Evolutionary conservation across 2,113 vertebrate species (phyloP).

Genomic region (Sturnira hondurensis): DNA sequence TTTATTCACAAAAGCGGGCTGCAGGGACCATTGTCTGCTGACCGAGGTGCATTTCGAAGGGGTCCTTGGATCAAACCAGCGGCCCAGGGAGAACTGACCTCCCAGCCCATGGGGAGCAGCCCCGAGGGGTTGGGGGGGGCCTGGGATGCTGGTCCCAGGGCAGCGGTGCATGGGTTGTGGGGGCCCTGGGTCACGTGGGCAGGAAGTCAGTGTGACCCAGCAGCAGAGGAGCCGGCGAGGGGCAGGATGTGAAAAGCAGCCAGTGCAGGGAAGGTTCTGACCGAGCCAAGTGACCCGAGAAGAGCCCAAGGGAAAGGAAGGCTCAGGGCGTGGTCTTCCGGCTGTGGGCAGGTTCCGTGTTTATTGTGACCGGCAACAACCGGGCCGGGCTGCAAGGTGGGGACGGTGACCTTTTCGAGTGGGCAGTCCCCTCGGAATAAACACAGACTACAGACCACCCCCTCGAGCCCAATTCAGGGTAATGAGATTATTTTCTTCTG

Average conservation of each 20-base stretch:
- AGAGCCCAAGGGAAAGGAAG: accelerated
- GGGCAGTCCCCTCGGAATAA: neutral
- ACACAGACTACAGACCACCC: accelerated
- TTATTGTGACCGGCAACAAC: accelerated
- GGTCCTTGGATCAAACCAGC: neutral
- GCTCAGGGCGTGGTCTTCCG: neutral
- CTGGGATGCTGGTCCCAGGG: no score
- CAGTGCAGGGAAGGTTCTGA: accelerated
- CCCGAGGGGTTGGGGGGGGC: accelerated
- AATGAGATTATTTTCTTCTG: neutral
- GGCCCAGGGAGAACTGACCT: neutral
- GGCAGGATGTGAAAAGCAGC: accelerated
- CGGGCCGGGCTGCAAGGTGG: no score
- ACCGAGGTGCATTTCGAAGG: accelerated
- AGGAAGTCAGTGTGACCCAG: neutral
- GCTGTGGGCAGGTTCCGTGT: no score
- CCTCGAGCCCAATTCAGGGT: neutral
- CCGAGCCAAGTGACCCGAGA: neutral
- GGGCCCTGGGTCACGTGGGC: accelerated
- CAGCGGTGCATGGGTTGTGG: no score
- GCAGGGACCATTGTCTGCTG: neutral
- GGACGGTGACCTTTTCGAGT: neutral
- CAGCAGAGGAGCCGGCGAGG: no score
- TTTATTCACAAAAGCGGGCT: neutral
- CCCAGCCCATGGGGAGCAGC: no score